A percentile compares a stretch with the other conserved stretches of the same genome.
Conservation (phyloP, 2,797 vertebrate genomes). For the Novumbra hubbsi region DNA sequence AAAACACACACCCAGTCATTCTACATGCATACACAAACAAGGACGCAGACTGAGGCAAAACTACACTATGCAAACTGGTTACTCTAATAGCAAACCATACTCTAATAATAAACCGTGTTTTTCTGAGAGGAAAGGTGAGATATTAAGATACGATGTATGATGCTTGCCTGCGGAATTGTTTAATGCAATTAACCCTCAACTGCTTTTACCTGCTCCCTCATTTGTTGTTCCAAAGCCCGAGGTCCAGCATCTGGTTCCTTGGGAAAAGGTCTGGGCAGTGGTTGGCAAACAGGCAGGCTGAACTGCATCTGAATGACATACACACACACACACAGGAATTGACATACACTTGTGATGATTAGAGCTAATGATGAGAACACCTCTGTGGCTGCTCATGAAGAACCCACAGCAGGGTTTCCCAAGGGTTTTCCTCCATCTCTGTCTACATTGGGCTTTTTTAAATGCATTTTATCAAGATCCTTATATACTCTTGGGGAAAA, state of each 20-base stretch:
- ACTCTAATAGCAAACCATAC: not conserved
- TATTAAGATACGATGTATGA: not conserved
- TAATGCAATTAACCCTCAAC: not conserved
- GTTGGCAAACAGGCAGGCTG: constrained; percentile 86
- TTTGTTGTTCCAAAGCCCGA: constrained; percentile 83
- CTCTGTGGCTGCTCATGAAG: too few relatives aligned
- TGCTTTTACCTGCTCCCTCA: constrained; percentile 47
- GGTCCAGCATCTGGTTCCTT: constrained; percentile 79
- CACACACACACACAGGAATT: not conserved
- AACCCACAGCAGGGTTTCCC: too few relatives aligned
- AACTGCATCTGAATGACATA: constrained; percentile 71
- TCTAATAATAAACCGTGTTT: not conserved
- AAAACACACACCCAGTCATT: constrained; percentile 6
- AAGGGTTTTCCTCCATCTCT: too few relatives aligned
- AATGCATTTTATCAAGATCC: too few relatives aligned
- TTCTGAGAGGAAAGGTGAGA: not conserved
- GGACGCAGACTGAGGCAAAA: too few relatives aligned
- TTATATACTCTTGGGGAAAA: too few relatives aligned
- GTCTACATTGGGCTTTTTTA: too few relatives aligned
- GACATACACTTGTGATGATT: not conserved
- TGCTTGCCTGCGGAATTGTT: too few relatives aligned
- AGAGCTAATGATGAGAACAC: too few relatives aligned
- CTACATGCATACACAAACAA: not conserved
- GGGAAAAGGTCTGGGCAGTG: constrained; percentile 69
- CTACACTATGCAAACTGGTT: not conserved